These are phyloP conservation scores for Thymallus thymallus DNA, from an alignment of 2,113 vertebrate species.

Conservation along the genomic window DNA sequence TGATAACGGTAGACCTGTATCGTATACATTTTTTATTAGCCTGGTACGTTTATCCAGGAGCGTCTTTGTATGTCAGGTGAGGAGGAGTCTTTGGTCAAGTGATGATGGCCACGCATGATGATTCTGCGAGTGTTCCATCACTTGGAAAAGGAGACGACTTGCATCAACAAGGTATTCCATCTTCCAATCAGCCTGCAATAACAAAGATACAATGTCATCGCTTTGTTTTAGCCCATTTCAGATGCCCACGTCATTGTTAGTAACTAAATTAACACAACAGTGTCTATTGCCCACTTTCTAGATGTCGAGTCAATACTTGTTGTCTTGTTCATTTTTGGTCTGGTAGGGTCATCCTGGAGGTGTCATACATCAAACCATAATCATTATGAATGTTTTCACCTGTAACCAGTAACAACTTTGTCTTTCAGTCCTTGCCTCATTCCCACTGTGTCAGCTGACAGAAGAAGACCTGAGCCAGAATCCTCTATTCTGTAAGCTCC, in stretches of 20 bases:
- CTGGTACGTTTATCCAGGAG: no score
- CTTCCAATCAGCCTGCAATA: not conserved
- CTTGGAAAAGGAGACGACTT: conserved; percentile 50
- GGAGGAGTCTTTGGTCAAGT: no score
- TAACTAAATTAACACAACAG: no score
- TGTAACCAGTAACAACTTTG: not conserved
- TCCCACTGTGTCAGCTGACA: conserved; percentile 74
- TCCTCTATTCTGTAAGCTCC: conserved; percentile 76
- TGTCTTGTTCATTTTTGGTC: no score
- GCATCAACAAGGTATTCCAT: conserved; percentile 64
- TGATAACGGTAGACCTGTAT: no score
- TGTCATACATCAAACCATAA: not conserved
- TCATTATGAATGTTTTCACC: not conserved
- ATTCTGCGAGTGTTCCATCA: not conserved
- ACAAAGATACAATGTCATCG: not conserved
- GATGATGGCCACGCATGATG: not conserved
- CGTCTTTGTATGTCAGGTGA: no score
- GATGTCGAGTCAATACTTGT: no score
- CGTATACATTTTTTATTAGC: no score
- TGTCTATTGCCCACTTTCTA: no score
- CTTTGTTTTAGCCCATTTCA: no score
- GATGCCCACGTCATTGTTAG: not conserved
- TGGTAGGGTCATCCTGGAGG: not conserved
- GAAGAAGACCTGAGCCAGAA: conserved; percentile 76
- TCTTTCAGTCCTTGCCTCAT: conserved; percentile 64